Evolutionary conservation across 2,888 invertebrate species (phyloP).

Genomic region (Onchidella celtica): DNA sequence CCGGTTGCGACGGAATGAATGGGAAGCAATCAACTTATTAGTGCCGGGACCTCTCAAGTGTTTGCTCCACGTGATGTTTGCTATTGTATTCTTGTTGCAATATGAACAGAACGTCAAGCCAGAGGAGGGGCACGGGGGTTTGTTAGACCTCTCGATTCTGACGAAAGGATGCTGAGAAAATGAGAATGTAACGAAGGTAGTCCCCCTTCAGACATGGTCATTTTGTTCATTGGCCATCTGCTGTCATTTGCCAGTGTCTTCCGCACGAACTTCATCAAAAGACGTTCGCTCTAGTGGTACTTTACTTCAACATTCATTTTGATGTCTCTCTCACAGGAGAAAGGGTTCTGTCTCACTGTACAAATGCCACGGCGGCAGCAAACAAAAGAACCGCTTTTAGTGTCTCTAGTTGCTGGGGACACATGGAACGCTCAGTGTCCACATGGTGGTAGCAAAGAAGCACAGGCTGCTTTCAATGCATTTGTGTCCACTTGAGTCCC

Average conservation of each 20-base stretch:
- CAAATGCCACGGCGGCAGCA: no score
- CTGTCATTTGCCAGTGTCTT: not conserved
- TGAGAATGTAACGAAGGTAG: not conserved
- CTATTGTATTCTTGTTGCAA: not conserved
- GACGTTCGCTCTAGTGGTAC: not conserved
- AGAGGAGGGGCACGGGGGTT: not conserved
- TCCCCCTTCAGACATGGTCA: not conserved
- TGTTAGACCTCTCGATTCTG: not conserved
- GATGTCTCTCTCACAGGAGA: no score
- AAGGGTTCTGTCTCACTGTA: no score
- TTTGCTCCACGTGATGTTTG: slow-evolving; percentile 14
- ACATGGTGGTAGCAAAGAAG: no score
- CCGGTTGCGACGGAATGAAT: not conserved
- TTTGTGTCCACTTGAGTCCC: no score
- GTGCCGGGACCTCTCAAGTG: slow-evolving; percentile 16
- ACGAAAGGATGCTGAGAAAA: not conserved
- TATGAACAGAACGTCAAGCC: not conserved
- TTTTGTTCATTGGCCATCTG: not conserved
- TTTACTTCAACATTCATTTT: no score
- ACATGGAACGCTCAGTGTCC: no score
- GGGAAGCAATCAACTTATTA: slow-evolving; percentile 30
- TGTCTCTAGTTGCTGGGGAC: no score
- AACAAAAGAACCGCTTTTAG: no score
- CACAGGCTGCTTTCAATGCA: no score
- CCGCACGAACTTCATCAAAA: not conserved